These are phyloP conservation scores for Pammene fasciana DNA, from an alignment of 2,888 invertebrate genomes.

Conservation along the genomic window DNA sequence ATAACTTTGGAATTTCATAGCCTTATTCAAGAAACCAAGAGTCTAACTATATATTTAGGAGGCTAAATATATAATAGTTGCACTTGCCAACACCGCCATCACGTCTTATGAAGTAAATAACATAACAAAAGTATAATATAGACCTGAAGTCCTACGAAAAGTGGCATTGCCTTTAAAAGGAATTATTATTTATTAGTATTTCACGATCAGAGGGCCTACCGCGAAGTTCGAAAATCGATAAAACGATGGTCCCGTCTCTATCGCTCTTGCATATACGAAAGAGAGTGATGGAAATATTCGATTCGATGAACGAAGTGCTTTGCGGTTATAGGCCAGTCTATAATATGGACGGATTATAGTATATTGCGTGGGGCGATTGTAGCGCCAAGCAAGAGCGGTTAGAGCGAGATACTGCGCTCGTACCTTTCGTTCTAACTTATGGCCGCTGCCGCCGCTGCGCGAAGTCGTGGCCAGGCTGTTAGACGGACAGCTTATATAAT, in stretches of 20 bases:
- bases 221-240: no score
- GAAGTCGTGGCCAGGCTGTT: not conserved
- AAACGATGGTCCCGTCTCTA: no score
- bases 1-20: constrained; percentile 77
- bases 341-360: constrained; percentile 20
- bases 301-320: no score
- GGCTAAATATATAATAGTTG: constrained; percentile 69
- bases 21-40: constrained; percentile 60
- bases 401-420: no score
- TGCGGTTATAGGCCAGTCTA: no score
- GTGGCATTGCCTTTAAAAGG: constrained; percentile 45
- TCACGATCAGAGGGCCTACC: no score
- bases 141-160: constrained; percentile 43
- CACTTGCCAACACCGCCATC: constrained; percentile 29
- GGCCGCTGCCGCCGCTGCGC: no score
- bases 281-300: no score
- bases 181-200: not conserved
- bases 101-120: constrained; percentile 3
- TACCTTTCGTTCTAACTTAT: no score
- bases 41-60: constrained; percentile 72
- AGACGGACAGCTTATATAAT: not conserved
- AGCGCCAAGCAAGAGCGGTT: no score
- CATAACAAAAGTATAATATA: constrained; percentile 6
- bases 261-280: no score
- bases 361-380: no score